Evolutionary conservation across 2,113 vertebrate species (phyloP), one percentile per base, ranked within the genome.

Genomic region (Anguilla japonica): DNA sequence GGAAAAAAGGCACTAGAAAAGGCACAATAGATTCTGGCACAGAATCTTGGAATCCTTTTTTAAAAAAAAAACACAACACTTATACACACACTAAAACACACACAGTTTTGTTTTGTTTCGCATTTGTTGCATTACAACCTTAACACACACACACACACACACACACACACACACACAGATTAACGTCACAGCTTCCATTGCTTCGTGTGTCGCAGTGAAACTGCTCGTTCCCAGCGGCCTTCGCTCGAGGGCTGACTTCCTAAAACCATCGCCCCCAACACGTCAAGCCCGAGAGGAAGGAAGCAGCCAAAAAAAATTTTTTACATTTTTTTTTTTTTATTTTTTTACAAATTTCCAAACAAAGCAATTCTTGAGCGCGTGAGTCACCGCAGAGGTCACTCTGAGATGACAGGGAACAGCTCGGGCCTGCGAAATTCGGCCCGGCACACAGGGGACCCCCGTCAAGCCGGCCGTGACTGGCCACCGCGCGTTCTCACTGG

Each of bases 211-310:
- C 34, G n/a, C 67, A 75, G 71, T 3, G 71, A 75, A 34, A 29
- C 11, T 26, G 6, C 11, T 75, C 29, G 3, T 9, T 34, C n/a
- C 71, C 8, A 7, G n/a, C 71, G 34, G 26, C 71, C 8, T 9
- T 3, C 3, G 8, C n/a, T 75, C 71, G 5, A 75, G 71, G 5
- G 71, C 26, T 34, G 22, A 75, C n/a, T 75, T 75, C 71, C 71
- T 75, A 75, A 75, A 67, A 75, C 71, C 71, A 75, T 75, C n/a
- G n/a, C 71, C 71, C 71, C 71, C 11, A 75, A 34, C 71, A 75
- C 26, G 71, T 75, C 71, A 75, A 34, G 71, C 5, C n/a, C 26
- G 8, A n/a, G n/a, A 75, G 71, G 71, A 75, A 75, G 71, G 71
- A 75, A 75, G 5, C n/a, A 34, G 71, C 71, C 71, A 75, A 53